Conservation (phyloP, 2,888 invertebrate genomes). For the Malachius bipustulatus region DNA sequence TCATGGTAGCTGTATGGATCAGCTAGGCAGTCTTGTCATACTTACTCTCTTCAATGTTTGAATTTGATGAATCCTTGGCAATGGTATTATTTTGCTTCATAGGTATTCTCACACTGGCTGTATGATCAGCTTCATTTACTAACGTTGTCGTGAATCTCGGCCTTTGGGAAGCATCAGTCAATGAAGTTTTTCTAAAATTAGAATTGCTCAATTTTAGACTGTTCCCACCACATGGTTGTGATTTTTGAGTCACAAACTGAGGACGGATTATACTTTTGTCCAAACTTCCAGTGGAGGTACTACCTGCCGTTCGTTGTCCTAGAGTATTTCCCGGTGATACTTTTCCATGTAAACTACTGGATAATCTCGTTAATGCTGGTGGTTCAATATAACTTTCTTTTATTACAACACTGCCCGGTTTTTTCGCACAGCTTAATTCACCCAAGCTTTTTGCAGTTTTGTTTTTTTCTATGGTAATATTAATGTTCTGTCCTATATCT, state of each 20-base stretch:
- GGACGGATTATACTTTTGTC: slow-evolving; percentile 21
- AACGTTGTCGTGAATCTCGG: slow-evolving; percentile 33
- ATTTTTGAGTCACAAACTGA: slow-evolving; percentile 28
- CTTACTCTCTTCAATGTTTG: too few species aligned
- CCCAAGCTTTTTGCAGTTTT: slow-evolving; percentile 21
- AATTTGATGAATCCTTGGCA: too few species aligned
- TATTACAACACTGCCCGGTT: slow-evolving; percentile 37
- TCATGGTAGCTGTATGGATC: too few species aligned
- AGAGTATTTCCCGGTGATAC: slow-evolving; percentile 25
- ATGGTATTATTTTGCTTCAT: slow-evolving; percentile 8
- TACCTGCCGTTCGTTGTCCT: slow-evolving; percentile 23
- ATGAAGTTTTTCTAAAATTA: slow-evolving; percentile 25
- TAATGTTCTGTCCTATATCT: slow-evolving; percentile 24
- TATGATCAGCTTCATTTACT: slow-evolving; percentile 34
- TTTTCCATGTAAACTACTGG: slow-evolving; percentile 39
- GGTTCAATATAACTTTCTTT: slow-evolving; percentile 43
- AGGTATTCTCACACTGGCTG: slow-evolving; percentile 24
- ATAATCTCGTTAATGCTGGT: slow-evolving; percentile 36
- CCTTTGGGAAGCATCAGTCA: slow-evolving; percentile 21
- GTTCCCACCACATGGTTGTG: slow-evolving; percentile 25
- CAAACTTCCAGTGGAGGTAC: slow-evolving; percentile 30
- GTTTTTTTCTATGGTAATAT: slow-evolving; percentile 21
- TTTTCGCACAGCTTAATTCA: slow-evolving; percentile 18
- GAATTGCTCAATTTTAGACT: slow-evolving; percentile 7
- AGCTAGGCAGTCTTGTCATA: too few species aligned